Evolutionary conservation across 2,888 invertebrate species (phyloP).

Genomic region (Drosophila koepferae): DNA sequence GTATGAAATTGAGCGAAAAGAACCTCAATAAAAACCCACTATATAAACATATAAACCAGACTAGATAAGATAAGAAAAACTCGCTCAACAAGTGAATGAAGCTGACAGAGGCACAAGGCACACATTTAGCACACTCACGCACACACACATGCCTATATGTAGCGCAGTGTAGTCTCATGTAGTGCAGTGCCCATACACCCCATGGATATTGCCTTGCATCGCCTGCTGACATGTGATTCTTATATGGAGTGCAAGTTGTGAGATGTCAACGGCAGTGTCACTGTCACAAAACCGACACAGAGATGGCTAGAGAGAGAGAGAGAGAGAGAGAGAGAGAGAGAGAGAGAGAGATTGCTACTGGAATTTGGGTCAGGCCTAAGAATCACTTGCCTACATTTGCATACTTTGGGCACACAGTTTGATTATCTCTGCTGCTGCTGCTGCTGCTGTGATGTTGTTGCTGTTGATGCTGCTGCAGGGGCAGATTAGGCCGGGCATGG

Average conservation of each 20-base stretch:
- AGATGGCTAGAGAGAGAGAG: background rate
- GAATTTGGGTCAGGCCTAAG: constrained; percentile 64
- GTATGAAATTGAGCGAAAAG: constrained; percentile 36
- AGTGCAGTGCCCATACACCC: constrained; percentile 51
- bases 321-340: background rate
- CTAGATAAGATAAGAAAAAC: constrained; percentile 69
- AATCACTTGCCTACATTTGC: constrained; percentile 66
- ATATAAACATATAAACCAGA: constrained; percentile 59
- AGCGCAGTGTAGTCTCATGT: constrained; percentile 13
- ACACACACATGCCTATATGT: background rate
- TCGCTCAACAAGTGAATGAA: constrained; percentile 77
- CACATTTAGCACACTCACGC: background rate
- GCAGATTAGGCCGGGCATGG: constrained; percentile 14
- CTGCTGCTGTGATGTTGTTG: background rate
- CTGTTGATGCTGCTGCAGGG: constrained; percentile 25
- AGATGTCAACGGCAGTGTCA: constrained; percentile 75
- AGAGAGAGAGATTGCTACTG: constrained; percentile 21
- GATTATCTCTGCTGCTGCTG: constrained; percentile 62
- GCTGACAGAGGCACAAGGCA: constrained; percentile 30
- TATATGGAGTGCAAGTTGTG: constrained; percentile 63
- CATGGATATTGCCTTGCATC: constrained; percentile 45
- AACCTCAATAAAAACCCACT: constrained; percentile 65
- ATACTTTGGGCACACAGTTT: constrained; percentile 64
- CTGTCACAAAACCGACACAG: constrained; percentile 38
- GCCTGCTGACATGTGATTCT: constrained; percentile 55